These are phyloP conservation scores for Corythaixoides concolor DNA, from an alignment of 2,113 vertebrate genomes.

Conservation along the genomic window DNA sequence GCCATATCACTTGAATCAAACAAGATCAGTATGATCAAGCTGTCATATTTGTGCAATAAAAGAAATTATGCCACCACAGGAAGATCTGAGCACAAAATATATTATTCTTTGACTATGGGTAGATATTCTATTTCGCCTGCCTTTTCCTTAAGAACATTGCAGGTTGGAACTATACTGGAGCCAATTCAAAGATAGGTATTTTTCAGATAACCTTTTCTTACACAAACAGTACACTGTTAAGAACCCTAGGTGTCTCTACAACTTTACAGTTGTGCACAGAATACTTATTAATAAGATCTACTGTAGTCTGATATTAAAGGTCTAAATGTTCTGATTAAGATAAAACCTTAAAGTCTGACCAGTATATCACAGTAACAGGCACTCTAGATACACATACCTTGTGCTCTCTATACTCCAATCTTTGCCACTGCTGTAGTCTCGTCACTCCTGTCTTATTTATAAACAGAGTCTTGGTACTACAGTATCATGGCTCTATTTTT, in stretches of 20 bases:
- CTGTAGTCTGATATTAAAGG: neutral
- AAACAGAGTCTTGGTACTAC: neutral
- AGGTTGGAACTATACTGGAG: neutral
- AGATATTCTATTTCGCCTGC: neutral
- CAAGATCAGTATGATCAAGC: neutral
- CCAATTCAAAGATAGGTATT: neutral
- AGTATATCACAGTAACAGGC: neutral
- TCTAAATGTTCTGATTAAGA: neutral
- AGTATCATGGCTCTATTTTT: neutral
- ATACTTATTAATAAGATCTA: neutral
- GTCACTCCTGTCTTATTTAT: neutral
- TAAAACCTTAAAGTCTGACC: neutral
- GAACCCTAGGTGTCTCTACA: neutral
- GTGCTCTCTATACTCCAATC: rapidly evolving
- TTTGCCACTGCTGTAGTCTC: neutral
- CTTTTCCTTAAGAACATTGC: neutral
- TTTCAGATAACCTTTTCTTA: neutral
- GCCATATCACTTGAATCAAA: neutral
- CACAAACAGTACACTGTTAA: neutral
- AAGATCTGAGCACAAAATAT: neutral
- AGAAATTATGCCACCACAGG: neutral
- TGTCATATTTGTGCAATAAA: neutral
- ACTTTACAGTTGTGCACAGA: neutral
- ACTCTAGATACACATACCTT: neutral
- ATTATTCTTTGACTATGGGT: neutral